Conservation (phyloP, 1,140 invertebrate species). For the Maconellicoccus hirsutus region DNA sequence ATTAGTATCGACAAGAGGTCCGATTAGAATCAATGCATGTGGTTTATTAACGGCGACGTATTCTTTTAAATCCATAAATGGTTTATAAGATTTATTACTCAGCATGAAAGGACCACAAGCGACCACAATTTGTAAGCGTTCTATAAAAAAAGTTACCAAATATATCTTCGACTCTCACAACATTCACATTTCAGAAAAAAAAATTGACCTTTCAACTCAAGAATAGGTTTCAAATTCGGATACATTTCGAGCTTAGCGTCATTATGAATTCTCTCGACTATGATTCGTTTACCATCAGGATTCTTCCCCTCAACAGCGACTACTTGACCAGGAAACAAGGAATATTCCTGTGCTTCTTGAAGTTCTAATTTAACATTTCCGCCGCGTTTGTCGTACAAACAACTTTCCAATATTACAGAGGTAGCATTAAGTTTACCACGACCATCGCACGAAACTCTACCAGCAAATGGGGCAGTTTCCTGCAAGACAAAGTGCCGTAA, state of each 20-base stretch:
- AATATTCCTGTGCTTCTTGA: slow-evolving; percentile 50
- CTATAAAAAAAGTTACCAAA: slow-evolving; percentile 32
- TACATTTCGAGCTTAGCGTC: slow-evolving; percentile 37
- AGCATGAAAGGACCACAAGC: slow-evolving; percentile 73
- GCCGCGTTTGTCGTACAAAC: slow-evolving; percentile 38
- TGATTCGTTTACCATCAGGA: slow-evolving; percentile 50
- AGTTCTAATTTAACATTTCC: slow-evolving; percentile 45
- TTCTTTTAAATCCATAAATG: slow-evolving; percentile 61
- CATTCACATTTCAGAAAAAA: too few relatives aligned
- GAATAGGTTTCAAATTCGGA: slow-evolving; percentile 18
- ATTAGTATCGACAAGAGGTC: slow-evolving; percentile 66
- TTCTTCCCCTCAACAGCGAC: slow-evolving; percentile 60
- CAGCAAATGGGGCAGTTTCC: slow-evolving; percentile 42
- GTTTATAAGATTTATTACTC: slow-evolving; percentile 61
- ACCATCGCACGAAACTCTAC: slow-evolving; percentile 60
- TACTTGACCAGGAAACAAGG: slow-evolving; percentile 75
- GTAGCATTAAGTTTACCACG: slow-evolving; percentile 54
- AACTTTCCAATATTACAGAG: slow-evolving; percentile 56
- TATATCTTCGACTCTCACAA: not conserved
- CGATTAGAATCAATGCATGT: slow-evolving; percentile 65
- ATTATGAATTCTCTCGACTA: slow-evolving; percentile 50
- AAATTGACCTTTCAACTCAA: not conserved
- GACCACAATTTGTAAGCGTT: slow-evolving; percentile 54
- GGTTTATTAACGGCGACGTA: slow-evolving; percentile 56
- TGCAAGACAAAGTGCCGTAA: slow-evolving; percentile 29